Conservation (phyloP, 2,888 invertebrate genomes). For the Nemurella pictetii region DNA sequence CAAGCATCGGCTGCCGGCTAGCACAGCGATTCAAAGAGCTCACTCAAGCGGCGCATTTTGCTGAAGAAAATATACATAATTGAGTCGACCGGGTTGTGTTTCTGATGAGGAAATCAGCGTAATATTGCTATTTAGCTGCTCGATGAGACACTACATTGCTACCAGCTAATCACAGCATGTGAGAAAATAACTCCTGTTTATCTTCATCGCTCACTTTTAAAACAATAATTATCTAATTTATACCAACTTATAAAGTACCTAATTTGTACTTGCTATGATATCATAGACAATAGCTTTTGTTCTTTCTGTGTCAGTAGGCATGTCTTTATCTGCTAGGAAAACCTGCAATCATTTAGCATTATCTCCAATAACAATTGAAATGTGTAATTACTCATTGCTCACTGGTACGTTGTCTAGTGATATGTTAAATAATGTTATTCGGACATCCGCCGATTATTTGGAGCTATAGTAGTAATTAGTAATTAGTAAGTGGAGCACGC, state of each 20-base stretch:
- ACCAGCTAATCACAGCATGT: neutral
- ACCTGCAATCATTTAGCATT: neutral
- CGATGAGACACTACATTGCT: neutral
- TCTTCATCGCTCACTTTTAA: neutral
- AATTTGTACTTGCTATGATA: neutral
- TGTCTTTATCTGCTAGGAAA: neutral
- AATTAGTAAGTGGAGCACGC: constrained; percentile 1
- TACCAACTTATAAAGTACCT: neutral
- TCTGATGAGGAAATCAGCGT: no score
- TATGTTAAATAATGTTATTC: constrained; percentile 1
- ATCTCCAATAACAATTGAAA: constrained; percentile 1
- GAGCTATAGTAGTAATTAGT: neutral
- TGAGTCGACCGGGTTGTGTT: neutral
- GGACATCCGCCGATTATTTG: constrained; percentile 13
- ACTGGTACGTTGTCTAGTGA: neutral
- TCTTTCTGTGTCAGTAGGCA: constrained; percentile 10
- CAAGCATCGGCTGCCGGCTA: neutral
- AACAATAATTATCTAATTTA: neutral
- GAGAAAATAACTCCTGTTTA: neutral
- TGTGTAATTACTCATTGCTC: neutral
- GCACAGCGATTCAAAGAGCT: no score
- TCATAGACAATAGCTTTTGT: constrained; percentile 13
- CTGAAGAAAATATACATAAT: neutral
- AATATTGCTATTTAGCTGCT: no score
- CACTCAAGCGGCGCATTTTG: neutral